Percentiles rank a stretch among this genome's conserved stretches.
phyloP scores from a whole-genome alignment of 2,113 vertebrate species.

The Vicugna pacos region DNA sequence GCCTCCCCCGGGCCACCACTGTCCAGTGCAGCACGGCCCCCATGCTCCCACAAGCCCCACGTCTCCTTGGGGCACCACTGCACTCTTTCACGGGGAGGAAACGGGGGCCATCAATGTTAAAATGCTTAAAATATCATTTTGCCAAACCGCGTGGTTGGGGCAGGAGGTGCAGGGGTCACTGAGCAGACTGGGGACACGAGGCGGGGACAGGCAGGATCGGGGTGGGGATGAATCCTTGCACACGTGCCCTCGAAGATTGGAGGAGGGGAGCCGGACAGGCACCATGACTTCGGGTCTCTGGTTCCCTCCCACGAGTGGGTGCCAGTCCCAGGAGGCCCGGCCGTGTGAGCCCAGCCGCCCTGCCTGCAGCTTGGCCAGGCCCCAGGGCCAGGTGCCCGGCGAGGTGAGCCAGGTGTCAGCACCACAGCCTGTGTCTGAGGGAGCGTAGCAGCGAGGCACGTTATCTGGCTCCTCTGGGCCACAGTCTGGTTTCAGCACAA shows the following conservation, averaged over 20 bases:
- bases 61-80: neutral
- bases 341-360: neutral
- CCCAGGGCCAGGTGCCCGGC: constrained; percentile 37
- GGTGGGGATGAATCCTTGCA: too few species aligned
- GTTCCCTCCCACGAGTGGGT: neutral
- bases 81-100: neutral
- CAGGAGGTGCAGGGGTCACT: neutral
- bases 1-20: neutral
- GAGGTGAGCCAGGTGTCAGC: constrained; percentile 75
- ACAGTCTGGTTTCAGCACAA: constrained; percentile 48
- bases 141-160: neutral
- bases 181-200: accelerated
- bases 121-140: neutral
- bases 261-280: neutral
- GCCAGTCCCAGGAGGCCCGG: neutral
- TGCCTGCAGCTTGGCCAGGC: accelerated
- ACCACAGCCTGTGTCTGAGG: neutral
- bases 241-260: neutral
- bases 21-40: accelerated
- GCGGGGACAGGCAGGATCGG: neutral
- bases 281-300: accelerated
- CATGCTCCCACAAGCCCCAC: accelerated
- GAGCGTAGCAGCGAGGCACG: constrained; percentile 24
- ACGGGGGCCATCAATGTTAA: neutral
- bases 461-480: neutral